phyloP scores from a whole-genome alignment of 2,113 vertebrate species.

The Regulus satrapa region DNA sequence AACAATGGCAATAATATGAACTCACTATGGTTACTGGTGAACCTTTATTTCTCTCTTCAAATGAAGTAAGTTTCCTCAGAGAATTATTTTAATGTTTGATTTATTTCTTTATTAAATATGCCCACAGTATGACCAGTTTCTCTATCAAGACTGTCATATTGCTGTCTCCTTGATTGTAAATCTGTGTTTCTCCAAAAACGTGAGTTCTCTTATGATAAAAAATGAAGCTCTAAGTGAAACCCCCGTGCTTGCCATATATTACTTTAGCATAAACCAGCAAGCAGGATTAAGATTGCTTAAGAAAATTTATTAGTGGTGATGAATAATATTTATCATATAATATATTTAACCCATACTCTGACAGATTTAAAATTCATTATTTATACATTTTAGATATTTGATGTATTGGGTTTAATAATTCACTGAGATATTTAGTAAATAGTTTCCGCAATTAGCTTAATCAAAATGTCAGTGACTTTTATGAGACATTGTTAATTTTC shows the following conservation, averaged over 20 bases:
- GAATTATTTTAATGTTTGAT: conserved; percentile 69
- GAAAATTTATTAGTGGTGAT: background rate
- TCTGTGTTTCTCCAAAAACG: background rate
- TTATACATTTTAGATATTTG: background rate
- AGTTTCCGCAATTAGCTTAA: background rate
- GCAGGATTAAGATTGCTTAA: conserved; percentile 25
- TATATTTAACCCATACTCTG: background rate
- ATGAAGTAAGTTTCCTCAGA: conserved; percentile 74
- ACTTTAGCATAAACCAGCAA: background rate
- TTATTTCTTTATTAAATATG: conserved; percentile 72
- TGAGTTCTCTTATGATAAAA: conserved; percentile 23
- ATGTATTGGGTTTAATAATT: background rate
- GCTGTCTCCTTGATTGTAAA: conserved; percentile 54
- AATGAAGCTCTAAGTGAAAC: background rate
- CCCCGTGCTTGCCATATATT: background rate
- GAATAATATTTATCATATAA: conserved; percentile 29
- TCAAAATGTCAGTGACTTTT: background rate
- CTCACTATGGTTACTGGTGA: conserved; percentile 76
- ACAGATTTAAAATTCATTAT: background rate
- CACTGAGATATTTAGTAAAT: background rate
- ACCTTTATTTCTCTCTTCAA: conserved; percentile 69
- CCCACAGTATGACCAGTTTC: conserved; percentile 62
- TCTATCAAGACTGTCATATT: conserved; percentile 63
- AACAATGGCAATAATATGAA: conserved; percentile 76
- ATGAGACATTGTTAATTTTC: background rate